phyloP scores from a whole-genome alignment of 2,888 invertebrate species.

The Parnassius apollo region DNA sequence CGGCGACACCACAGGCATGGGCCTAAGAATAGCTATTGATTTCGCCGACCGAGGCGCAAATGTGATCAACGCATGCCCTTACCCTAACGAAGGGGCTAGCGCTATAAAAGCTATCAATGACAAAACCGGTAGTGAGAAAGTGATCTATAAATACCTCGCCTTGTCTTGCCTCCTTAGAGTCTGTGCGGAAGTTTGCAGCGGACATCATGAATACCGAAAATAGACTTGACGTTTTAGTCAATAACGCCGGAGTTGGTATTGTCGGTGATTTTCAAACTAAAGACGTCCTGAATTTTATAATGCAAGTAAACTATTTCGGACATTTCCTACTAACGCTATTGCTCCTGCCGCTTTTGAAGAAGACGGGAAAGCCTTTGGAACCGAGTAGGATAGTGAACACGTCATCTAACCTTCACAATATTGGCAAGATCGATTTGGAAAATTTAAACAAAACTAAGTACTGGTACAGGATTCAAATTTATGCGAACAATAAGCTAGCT shows the following conservation, averaged over 20 bases:
- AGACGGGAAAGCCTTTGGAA: conserved; percentile 69
- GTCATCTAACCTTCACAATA: conserved; percentile 86
- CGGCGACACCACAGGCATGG: conserved; percentile 69
- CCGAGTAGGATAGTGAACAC: conserved; percentile 89
- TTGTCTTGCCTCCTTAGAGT: conserved; percentile 87
- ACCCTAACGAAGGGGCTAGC: conserved; percentile 54
- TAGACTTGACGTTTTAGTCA: conserved; percentile 90
- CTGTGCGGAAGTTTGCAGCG: conserved; percentile 89
- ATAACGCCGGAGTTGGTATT: conserved; percentile 92
- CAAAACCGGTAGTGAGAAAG: conserved; percentile 84
- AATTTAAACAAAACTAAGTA: conserved; percentile 83
- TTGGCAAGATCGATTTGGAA: conserved; percentile 85
- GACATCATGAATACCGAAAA: conserved; percentile 86
- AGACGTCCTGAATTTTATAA: conserved; percentile 92
- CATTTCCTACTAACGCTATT: conserved; percentile 95
- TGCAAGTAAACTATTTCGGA: conserved; percentile 97
- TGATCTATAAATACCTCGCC: conserved; percentile 87
- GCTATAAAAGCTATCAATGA: conserved; percentile 82
- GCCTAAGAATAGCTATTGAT: conserved; percentile 62
- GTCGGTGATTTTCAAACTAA: conserved; percentile 82
- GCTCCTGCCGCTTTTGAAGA: conserved; percentile 88
- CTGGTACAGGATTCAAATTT: conserved; percentile 72
- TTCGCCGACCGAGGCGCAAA: conserved; percentile 65
- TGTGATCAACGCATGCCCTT: conserved; percentile 69
- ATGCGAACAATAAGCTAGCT: conserved; percentile 86